Evolutionary conservation across 2,113 vertebrate species (phyloP).

Genomic region (Onychorhynchus coronatus): DNA sequence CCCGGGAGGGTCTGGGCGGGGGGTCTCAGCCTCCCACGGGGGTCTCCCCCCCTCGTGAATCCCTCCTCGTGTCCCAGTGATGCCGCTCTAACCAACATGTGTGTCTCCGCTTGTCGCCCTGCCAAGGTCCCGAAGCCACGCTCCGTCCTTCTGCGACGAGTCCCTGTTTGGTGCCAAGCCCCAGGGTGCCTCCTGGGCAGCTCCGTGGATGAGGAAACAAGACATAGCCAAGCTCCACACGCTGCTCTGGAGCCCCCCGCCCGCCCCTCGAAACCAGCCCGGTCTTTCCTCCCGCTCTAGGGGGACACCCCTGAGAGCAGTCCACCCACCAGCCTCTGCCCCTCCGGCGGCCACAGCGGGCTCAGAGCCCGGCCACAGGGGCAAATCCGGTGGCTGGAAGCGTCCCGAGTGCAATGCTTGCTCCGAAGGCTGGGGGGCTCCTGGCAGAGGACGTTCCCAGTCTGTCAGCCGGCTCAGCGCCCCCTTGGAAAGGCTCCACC

Average conservation of each 20-base stretch:
- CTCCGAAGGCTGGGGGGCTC: neutral
- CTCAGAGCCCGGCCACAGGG: accelerated
- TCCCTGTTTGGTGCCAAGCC: conserved; percentile 65
- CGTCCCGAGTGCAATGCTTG: neutral
- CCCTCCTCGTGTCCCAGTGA: neutral
- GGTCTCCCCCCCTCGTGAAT: too few species aligned
- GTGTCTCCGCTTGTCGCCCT: neutral
- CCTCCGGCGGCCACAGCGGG: accelerated
- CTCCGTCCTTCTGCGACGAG: conserved; percentile 77
- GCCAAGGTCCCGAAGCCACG: conserved; percentile 51
- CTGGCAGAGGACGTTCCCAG: neutral
- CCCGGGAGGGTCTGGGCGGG: neutral
- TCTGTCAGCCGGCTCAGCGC: conserved; percentile 13
- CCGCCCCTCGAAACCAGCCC: neutral
- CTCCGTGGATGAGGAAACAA: conserved; percentile 29
- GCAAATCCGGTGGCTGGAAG: neutral
- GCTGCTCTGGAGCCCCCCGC: conserved; percentile 73
- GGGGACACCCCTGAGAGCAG: conserved; percentile 11
- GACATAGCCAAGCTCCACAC: conserved; percentile 51
- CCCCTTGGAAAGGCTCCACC: neutral
- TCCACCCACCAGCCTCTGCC: neutral
- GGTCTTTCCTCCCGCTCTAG: neutral
- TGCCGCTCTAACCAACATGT: accelerated
- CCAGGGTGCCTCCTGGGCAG: neutral
- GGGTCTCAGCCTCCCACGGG: neutral